phyloP scores from a whole-genome alignment of 1,140 invertebrate genomes.

The Ceratina japonica region DNA sequence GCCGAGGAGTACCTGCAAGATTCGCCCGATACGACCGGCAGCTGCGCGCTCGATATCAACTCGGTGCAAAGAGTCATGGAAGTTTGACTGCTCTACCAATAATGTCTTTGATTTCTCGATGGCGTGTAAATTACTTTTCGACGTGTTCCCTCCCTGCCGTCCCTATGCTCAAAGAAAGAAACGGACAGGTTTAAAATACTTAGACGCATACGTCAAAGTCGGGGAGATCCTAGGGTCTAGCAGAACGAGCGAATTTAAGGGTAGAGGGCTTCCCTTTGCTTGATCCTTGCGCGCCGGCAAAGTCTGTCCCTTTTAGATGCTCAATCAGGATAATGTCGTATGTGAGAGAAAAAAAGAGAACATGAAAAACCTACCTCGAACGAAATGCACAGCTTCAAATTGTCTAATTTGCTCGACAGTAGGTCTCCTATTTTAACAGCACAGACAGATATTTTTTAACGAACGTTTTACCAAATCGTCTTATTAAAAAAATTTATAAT shows the following conservation, averaged over 20 bases:
- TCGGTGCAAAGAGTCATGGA: slow-evolving; percentile 73
- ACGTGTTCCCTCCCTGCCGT: slow-evolving; percentile 24
- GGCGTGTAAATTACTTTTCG: slow-evolving; percentile 41
- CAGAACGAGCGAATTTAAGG: slow-evolving; percentile 3
- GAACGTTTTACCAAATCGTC: neutral
- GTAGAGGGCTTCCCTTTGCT: neutral
- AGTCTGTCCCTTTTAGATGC: slow-evolving; percentile 36
- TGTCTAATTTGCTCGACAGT: slow-evolving; percentile 18
- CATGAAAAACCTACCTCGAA: slow-evolving; percentile 60
- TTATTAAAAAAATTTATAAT: slow-evolving; percentile 6
- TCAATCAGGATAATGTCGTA: slow-evolving; percentile 32
- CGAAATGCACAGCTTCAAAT: slow-evolving; percentile 23
- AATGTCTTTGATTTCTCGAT: slow-evolving; percentile 26
- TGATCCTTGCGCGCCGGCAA: slow-evolving; percentile 25
- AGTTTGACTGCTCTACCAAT: slow-evolving; percentile 63
- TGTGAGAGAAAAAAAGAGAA: slow-evolving; percentile 11
- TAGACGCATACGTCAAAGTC: neutral
- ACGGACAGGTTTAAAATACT: no score
- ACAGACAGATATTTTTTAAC: neutral
- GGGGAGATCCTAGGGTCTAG: neutral
- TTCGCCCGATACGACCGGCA: slow-evolving; percentile 73
- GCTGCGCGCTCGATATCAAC: slow-evolving; percentile 75
- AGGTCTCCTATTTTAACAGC: neutral
- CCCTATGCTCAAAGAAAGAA: slow-evolving; percentile 5
- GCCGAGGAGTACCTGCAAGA: slow-evolving; percentile 77